A percentile compares a stretch with the other conserved stretches of the same genome.
Evolutionary conservation across 2,797 vertebrate species (phyloP).

Genomic region (Acanthurus leucopareius): DNA sequence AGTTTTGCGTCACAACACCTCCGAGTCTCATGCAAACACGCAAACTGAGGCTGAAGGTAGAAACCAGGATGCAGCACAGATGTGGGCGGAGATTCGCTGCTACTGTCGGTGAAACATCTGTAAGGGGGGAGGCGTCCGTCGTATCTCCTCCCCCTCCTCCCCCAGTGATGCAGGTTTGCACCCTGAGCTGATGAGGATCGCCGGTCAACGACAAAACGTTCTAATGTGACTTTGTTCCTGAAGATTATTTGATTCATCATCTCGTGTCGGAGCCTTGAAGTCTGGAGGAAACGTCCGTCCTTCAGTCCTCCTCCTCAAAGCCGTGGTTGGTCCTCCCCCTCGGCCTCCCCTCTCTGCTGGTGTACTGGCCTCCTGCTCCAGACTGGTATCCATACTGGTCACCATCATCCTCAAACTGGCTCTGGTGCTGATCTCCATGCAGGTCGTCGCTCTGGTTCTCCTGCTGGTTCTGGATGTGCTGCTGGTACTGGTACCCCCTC

Average conservation of each 20-base stretch:
- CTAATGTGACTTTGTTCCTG: not conserved
- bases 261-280: not conserved
- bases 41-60: not conserved
- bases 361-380: constrained; percentile 80
- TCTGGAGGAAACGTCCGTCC: not conserved
- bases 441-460: constrained; percentile 34
- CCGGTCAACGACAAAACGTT: not conserved
- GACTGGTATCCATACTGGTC: constrained; percentile 76
- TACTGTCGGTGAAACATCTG: no score
- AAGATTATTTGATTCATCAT: not conserved
- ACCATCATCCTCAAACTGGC: constrained; percentile 25
- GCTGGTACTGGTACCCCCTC: constrained; percentile 85
- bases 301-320: constrained; percentile 76
- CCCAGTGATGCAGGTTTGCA: no score
- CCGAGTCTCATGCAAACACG: not conserved
- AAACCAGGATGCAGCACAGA: no score
- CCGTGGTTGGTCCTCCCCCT: constrained; percentile 75
- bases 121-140: no score
- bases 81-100: not conserved
- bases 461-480: constrained; percentile 62
- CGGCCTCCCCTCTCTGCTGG: constrained; percentile 79
- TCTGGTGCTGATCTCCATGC: constrained; percentile 28
- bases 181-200: no score
- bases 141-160: no score
- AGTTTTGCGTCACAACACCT: not conserved